Evolutionary conservation across 2,797 vertebrate species (phyloP).

Genomic region (Halcyon smyrnensis): DNA sequence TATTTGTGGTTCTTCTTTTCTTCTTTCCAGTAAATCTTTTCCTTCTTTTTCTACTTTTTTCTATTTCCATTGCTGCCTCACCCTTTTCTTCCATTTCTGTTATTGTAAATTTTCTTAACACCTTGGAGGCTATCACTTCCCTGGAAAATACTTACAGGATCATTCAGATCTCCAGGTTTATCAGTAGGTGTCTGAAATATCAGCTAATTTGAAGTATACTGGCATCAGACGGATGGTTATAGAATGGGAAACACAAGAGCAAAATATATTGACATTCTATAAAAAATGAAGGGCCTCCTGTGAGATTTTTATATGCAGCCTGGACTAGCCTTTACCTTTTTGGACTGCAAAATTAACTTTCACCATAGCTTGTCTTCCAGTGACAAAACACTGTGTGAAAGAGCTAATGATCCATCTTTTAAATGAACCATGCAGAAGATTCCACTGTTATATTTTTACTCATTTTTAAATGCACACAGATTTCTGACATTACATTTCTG

Average conservation of each 20-base stretch:
- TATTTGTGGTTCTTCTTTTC: not conserved
- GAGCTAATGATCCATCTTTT: not conserved
- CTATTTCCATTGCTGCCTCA: not conserved
- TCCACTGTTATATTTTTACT: not conserved
- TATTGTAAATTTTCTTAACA: not conserved
- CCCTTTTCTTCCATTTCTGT: not conserved
- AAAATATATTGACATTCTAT: not conserved
- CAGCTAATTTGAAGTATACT: not conserved
- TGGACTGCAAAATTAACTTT: not conserved
- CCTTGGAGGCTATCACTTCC: not conserved
- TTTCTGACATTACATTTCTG: not conserved
- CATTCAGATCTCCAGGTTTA: not conserved
- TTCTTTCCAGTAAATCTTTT: not conserved
- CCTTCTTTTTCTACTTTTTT: not conserved
- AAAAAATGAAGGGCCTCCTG: not conserved
- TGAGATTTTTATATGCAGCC: not conserved
- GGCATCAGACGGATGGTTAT: not conserved
- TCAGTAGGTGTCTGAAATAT: not conserved
- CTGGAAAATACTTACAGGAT: not conserved
- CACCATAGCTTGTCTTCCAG: not conserved
- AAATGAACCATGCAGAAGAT: not conserved
- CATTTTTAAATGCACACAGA: not conserved
- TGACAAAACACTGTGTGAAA: not conserved
- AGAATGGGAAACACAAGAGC: not conserved
- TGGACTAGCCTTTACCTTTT: not conserved